These are phyloP conservation scores for Philereme transversata DNA, from an alignment of 2,888 invertebrate species.

Conservation along the genomic window DNA sequence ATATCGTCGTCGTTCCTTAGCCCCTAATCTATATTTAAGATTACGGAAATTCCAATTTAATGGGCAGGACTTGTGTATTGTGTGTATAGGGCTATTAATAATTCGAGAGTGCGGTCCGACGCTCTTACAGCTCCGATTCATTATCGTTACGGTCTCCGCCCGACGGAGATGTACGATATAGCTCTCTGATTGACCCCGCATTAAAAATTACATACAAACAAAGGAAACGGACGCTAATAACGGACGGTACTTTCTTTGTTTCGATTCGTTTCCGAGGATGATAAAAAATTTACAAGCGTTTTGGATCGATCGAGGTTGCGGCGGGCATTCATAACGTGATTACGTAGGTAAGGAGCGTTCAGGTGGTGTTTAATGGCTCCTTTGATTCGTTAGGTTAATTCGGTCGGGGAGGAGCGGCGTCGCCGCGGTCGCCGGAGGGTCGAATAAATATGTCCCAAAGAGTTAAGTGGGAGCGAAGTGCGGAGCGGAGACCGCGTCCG, in stretches of 20 bases:
- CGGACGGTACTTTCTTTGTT: constrained; percentile 70
- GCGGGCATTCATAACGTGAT: constrained; percentile 68
- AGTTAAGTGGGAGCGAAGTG: constrained; percentile 83
- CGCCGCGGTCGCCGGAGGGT: constrained; percentile 81
- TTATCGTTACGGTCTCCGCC: constrained; percentile 78
- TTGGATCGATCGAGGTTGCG: constrained; percentile 67
- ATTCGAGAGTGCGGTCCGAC: constrained; percentile 83
- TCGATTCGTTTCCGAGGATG: constrained; percentile 66
- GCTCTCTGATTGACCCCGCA: constrained; percentile 83
- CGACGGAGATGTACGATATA: constrained; percentile 81
- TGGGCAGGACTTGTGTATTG: constrained; percentile 51
- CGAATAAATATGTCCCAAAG: constrained; percentile 85
- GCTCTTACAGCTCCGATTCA: constrained; percentile 78
- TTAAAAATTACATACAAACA: constrained; percentile 83
- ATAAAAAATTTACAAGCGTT: constrained; percentile 73
- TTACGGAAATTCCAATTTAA: constrained; percentile 52
- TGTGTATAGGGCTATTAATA: constrained; percentile 76
- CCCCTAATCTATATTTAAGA: constrained; percentile 41
- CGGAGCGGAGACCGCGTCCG: constrained; percentile 80
- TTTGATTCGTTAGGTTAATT: constrained; percentile 82
- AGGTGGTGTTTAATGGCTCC: constrained; percentile 67
- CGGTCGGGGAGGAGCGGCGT: constrained; percentile 64
- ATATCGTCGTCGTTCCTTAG: constrained; percentile 25
- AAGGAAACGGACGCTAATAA: constrained; percentile 68
- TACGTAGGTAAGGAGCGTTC: constrained; percentile 59